Evolutionary conservation across 1,140 invertebrate genomes (phyloP), one percentile per base, ranked within the genome.

Genomic region (Temnothorax nylanderi): DNA sequence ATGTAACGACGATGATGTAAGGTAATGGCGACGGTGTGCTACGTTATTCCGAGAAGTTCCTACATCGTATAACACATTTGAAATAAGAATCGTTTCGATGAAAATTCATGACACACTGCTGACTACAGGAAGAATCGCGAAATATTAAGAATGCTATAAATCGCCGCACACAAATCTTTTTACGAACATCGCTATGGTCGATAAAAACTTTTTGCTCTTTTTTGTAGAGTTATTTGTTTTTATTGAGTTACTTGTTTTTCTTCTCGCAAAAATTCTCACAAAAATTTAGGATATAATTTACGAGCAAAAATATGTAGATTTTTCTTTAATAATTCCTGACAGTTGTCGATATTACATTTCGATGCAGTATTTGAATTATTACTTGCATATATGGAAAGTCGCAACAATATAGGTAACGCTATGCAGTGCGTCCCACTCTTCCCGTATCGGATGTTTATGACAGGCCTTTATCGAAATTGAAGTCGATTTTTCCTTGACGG

Each of bases 1-100:
- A 80, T 67, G 44, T 69, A 49, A 69, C n/a, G 4, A 4, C 65
- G 65, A 32, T 69, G 65, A 69, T 69, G 65, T 69, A 69, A 65
- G 44, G 41, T 74, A 82, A 82, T 74, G 37, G 69, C 54, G 69
- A 75, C 87, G 85, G 84, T 87, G 85, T 80, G 74, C 69, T 88
- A 88, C 62, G 74, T 86, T 87, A 86, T 89, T 85, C 77, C 7
- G 41, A 72, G 80, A 87, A 87, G 87, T 88, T 85, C 75, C 56
- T 37, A 41, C 64, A 60, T 78, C 72, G 85, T 71, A 71, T 80
- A 90, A 88, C 75, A 60, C 21, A 18, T 60, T 78, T 62, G 65
- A 84, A 90, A 90, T 89, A 87, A 65, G 64, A 75, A 90, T 90
- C 82, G 26, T 71, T 74, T 89, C 84, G 47, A 87, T 77, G 76